A percentile compares a stretch with the other conserved stretches of the same genome.
These are phyloP conservation scores for Lagria hirta DNA, from an alignment of 2,888 invertebrate genomes.

Conservation along the genomic window DNA sequence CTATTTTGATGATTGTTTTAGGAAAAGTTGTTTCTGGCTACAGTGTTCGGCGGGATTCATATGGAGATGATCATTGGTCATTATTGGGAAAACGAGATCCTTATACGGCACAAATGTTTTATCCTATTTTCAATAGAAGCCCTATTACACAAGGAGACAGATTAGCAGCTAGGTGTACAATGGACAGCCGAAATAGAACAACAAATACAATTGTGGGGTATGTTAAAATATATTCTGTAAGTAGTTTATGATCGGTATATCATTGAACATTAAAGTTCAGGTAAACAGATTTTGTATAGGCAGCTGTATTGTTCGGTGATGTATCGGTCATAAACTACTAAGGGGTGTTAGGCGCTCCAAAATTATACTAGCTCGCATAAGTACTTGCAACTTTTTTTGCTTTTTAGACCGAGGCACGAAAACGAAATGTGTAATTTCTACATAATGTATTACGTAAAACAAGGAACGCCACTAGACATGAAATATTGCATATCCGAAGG, in stretches of 20 bases:
- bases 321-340: too few relatives aligned
- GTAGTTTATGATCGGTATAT: too few relatives aligned
- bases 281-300: too few relatives aligned
- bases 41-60: slow-evolving; percentile 61
- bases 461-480: slow-evolving; percentile 69
- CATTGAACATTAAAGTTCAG: too few relatives aligned
- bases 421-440: slow-evolving; percentile 98
- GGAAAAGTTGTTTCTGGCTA: slow-evolving; percentile 84
- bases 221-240: too few relatives aligned
- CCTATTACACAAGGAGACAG: slow-evolving; percentile 71
- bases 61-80: slow-evolving; percentile 71
- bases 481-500: slow-evolving; percentile 85
- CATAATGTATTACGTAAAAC: slow-evolving; percentile 88
- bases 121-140: slow-evolving; percentile 68
- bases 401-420: slow-evolving; percentile 71
- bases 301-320: too few relatives aligned
- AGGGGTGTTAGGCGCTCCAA: too few relatives aligned
- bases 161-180: slow-evolving; percentile 90
- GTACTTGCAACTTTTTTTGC: not conserved
- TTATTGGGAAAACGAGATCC: slow-evolving; percentile 86
- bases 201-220: slow-evolving; percentile 42
- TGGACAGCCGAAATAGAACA: slow-evolving; percentile 56
- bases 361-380: not conserved
- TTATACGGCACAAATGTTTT: slow-evolving; percentile 92
- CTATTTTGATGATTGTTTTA: slow-evolving; percentile 43